Conservation (phyloP, 2,113 vertebrate species). For the Donacobius atricapilla region DNA sequence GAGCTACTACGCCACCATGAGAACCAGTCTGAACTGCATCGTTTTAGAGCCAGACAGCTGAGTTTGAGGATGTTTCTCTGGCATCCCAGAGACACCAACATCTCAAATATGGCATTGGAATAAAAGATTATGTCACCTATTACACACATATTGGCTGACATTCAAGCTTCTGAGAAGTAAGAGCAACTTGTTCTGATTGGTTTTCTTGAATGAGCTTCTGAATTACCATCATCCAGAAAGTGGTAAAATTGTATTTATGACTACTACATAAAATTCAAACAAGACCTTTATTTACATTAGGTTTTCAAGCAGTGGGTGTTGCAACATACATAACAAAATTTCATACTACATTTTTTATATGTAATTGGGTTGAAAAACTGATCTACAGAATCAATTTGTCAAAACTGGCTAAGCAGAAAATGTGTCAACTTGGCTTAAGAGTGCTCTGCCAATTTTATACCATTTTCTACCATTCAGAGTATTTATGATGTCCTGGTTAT, state of each 20-base stretch:
- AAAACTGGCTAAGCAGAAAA: constrained; percentile 29
- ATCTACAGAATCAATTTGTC: constrained; percentile 17
- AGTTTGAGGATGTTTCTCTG: background rate
- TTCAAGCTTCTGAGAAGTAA: background rate
- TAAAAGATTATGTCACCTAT: background rate
- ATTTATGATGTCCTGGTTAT: constrained; percentile 8
- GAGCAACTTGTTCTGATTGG: background rate
- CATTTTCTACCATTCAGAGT: background rate
- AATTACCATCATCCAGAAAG: background rate
- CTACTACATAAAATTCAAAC: constrained; percentile 41
- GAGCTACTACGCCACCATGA: background rate
- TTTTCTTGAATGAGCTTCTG: background rate
- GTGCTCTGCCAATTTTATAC: constrained; percentile 5
- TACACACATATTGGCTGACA: background rate
- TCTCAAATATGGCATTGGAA: background rate
- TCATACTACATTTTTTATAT: constrained; percentile 28
- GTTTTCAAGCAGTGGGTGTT: constrained; percentile 8
- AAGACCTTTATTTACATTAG: constrained; percentile 53
- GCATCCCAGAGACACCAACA: background rate
- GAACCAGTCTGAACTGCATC: background rate
- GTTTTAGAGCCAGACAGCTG: accelerated
- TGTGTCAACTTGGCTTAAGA: background rate
- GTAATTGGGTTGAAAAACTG: constrained; percentile 29
- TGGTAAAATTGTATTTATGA: background rate
- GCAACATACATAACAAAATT: constrained; percentile 35